phyloP scores from a whole-genome alignment of 2,888 invertebrate species.

The Pegoplata infirma region DNA sequence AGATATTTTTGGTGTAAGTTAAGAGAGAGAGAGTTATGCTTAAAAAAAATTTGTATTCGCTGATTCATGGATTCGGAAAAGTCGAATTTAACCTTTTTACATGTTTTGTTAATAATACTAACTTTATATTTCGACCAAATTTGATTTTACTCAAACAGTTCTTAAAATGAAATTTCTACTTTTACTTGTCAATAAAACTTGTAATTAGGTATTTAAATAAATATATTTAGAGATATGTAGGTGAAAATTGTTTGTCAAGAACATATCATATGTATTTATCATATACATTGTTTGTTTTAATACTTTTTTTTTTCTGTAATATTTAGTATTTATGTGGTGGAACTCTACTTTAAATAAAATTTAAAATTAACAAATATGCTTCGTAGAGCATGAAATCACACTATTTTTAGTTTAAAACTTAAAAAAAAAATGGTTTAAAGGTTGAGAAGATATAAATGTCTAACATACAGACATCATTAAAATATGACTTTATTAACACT shows the following conservation, averaged over 20 bases:
- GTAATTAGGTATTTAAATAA: too few species aligned
- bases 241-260: constrained; percentile 15
- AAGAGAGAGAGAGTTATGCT: too few species aligned
- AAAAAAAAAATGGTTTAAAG: constrained; percentile 17
- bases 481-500: neutral
- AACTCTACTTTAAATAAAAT: constrained; percentile 23
- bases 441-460: neutral
- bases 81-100: too few species aligned
- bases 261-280: constrained; percentile 9
- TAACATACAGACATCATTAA: neutral
- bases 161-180: too few species aligned
- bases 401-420: constrained; percentile 8
- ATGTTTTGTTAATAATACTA: too few species aligned
- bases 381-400: constrained; percentile 58
- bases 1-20: too few species aligned
- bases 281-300: neutral
- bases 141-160: too few species aligned
- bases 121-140: too few species aligned
- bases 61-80: too few species aligned
- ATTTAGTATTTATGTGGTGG: constrained; percentile 29
- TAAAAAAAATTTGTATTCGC: too few species aligned
- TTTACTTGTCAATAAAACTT: too few species aligned
- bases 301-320: neutral
- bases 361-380: constrained; percentile 47
- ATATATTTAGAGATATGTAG: too few species aligned